Conservation (phyloP, 2,888 invertebrate genomes). For the Andrena camellia region DNA sequence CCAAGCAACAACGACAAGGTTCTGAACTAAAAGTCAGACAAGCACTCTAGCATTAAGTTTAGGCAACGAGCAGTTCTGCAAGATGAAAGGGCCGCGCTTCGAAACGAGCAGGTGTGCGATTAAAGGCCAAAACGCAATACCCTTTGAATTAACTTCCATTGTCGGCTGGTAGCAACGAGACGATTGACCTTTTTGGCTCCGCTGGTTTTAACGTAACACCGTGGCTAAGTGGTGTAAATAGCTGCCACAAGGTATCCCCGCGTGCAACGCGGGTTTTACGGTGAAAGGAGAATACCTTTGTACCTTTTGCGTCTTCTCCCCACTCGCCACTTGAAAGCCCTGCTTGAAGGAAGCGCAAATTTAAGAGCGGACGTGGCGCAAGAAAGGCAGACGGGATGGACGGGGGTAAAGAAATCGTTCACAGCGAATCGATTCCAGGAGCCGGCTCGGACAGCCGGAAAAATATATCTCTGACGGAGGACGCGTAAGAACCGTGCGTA, state of each 20-base stretch:
- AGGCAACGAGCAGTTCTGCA: constrained; percentile 23
- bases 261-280: constrained; percentile 52
- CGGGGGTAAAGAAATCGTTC: constrained; percentile 45
- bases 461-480: constrained; percentile 42
- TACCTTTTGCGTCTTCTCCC: constrained; percentile 65
- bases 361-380: constrained; percentile 52
- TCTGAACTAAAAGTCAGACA: too few species aligned
- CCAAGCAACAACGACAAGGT: too few species aligned
- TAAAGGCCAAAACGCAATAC: constrained; percentile 64
- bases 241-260: constrained; percentile 53
- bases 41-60: constrained; percentile 33
- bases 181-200: constrained; percentile 71
- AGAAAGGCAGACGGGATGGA: constrained; percentile 23
- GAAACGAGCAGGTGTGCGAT: constrained; percentile 55
- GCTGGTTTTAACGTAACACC: constrained; percentile 56
- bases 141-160: constrained; percentile 60
- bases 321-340: constrained; percentile 36
- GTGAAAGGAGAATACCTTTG: constrained; percentile 72
- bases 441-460: constrained; percentile 41
- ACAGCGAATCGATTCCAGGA: constrained; percentile 60
- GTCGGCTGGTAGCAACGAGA: constrained; percentile 63
- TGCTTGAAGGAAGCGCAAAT: constrained; percentile 57
- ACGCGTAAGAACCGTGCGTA: constrained; percentile 33
- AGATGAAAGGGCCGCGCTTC: constrained; percentile 40
- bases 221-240: constrained; percentile 68